These are phyloP conservation scores for Scopus umbretta DNA, from an alignment of 2,113 vertebrate species.

Conservation along the genomic window DNA sequence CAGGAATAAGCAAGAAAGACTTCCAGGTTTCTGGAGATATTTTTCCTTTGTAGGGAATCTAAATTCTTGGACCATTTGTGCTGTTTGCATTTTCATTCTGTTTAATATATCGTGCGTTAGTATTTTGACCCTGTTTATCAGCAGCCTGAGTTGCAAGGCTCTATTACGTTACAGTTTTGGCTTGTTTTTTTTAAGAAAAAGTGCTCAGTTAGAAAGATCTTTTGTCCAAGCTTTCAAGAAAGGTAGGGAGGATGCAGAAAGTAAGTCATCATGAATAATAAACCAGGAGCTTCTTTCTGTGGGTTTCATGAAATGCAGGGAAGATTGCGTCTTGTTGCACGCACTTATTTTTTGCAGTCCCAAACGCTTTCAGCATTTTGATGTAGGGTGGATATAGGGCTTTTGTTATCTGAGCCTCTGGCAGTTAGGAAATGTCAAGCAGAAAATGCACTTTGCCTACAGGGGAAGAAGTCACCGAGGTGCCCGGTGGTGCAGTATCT, in stretches of 20 bases:
- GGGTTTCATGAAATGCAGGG: background rate
- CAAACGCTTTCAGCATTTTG: background rate
- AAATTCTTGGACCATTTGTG: background rate
- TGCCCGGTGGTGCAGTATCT: background rate
- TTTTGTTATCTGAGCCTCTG: conserved; percentile 7
- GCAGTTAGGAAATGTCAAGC: conserved; percentile 54
- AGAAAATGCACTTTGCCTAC: conserved; percentile 52
- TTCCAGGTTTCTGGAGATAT: background rate
- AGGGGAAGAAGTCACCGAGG: background rate
- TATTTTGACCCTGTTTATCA: background rate
- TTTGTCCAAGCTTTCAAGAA: background rate
- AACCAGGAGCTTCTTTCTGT: background rate
- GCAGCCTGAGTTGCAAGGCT: background rate
- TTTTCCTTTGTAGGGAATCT: background rate
- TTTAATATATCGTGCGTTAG: background rate
- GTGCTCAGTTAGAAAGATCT: background rate
- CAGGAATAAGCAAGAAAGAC: background rate
- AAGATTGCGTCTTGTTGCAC: background rate
- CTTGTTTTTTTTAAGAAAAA: background rate
- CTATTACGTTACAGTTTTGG: background rate
- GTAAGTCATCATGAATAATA: background rate
- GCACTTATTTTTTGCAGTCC: background rate
- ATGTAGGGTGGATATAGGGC: background rate
- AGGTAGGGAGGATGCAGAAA: background rate
- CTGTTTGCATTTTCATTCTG: background rate